Base-by-base conservation (phyloP, 2,888 invertebrate genomes). In the Himalopsyche japonica region DNA sequence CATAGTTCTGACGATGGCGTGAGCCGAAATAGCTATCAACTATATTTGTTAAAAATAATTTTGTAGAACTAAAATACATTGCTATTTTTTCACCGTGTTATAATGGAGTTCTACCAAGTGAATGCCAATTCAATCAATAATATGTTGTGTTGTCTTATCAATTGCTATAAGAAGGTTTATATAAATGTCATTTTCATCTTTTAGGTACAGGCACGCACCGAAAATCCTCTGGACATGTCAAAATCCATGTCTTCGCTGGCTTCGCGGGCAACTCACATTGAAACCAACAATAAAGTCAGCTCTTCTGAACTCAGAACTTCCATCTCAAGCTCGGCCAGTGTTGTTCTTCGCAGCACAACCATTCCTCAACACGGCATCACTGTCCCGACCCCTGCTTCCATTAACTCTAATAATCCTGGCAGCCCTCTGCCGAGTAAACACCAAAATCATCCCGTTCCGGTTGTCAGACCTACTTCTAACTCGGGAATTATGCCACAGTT, bases 231-330 rank as follows among this genome's bases (percentile, higher is more conserved):
- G 20, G 89, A 89, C 84, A 88, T 89, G 88, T 88, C 89, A 3
- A 89, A 88, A 86, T 88, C 89, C 27, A 87, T 88, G 87, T 88
- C 88, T 34, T 82, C 88, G 5, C 81, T 87, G 4, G 76, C 84
- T n/a, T 78, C 86, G n/a, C 80, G 84, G 86, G 30, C 86, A 47
- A 76, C 87, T 24, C 85, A 88, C 88, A 84, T 85, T 87, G 84
- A 89, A 89, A 88, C 89, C 88, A 64, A 88, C 89, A 47, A 89
- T 88, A 82, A 90, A 90, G 84, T 83, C 87, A 83, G 85, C 70
- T 18, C 82, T 49, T 85, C 80, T 27, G 85, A 86, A 86, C 82
- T 89, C 88, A 43, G 89, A 88, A 86, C 88, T 82, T 80, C 87
- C 87, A 70, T 87, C 78, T 84, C 87, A 84, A 84, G 87, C 86